Evolutionary conservation across 2,113 vertebrate genomes (phyloP), one percentile per base, ranked within the genome.

Genomic region (Copsychus sechellarum): DNA sequence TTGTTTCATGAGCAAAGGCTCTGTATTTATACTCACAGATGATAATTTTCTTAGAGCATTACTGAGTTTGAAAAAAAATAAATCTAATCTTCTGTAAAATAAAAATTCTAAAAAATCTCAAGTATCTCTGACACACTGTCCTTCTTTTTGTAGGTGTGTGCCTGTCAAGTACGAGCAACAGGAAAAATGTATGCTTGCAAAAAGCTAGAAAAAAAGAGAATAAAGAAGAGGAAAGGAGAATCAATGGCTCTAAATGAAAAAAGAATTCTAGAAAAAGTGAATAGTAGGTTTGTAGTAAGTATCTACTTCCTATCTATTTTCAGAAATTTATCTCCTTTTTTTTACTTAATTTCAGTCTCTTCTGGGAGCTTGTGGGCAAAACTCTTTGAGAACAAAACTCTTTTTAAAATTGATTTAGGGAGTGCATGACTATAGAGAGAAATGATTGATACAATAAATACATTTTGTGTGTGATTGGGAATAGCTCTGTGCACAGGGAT

Each of bases 101-200:
- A 62, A 71, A 81, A 71, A 15, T 21, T 36, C 10, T 38, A 3
- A 28, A 42, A 65, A 40, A 14, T 2, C 8, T 20, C 15, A 25
- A 29, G 24, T 45, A 23, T 51, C 19, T 85, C 31, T 76, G 61
- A 90, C 25, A 14, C 6, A 34, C 9, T 5, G 71, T 62, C 33
- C n/a, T 61, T 84, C 48, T 66, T 43, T 89, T 92, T 84, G 36
- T 94, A 99, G 99, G 99, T 99, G 65, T 99, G 98, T 97, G 99
- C 99, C 95, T 99, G 99, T 97, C 99, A 99, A 98, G 99, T 99
- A 53, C 97, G 99, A 94, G 99, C 99, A 85, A 99, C 99, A 79
- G 99, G 99, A 97, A 99, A 99, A 97, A 98, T 99, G 99, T 99
- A 99, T 80, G 99, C 99, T 96, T 99, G 99, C 97, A 99, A 99